Conservation (phyloP, 2,888 invertebrate genomes). For the Emmelina monodactyla region DNA sequence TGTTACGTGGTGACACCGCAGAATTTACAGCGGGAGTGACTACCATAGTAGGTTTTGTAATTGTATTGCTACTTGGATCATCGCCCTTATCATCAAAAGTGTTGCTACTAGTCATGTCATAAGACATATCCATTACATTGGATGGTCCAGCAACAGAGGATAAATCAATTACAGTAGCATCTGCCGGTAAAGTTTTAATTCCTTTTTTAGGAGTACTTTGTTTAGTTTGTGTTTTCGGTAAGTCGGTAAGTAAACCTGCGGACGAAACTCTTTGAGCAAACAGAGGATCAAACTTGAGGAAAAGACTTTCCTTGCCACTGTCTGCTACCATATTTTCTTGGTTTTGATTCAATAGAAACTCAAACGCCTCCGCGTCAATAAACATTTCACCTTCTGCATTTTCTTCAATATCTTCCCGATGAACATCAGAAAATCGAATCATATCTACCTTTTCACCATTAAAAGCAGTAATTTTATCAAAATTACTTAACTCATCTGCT, state of each 20-base stretch:
- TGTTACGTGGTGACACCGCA: slow-evolving; percentile 33
- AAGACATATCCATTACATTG: slow-evolving; percentile 22
- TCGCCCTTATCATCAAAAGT: slow-evolving; percentile 22
- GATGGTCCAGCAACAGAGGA: slow-evolving; percentile 28
- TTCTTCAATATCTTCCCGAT: slow-evolving; percentile 27
- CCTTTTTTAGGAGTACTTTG: slow-evolving; percentile 37
- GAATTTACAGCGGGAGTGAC: slow-evolving; percentile 51
- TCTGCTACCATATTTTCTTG: slow-evolving; percentile 37
- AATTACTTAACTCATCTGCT: slow-evolving; percentile 27
- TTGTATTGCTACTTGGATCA: slow-evolving; percentile 33
- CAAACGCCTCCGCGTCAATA: slow-evolving; percentile 54
- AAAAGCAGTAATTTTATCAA: slow-evolving; percentile 25
- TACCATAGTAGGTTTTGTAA: slow-evolving; percentile 52
- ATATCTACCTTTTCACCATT: slow-evolving; percentile 27
- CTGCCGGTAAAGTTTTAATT: background rate
- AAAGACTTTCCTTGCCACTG: slow-evolving; percentile 56
- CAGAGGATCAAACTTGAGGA: slow-evolving; percentile 54
- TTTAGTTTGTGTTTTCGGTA: slow-evolving; percentile 31
- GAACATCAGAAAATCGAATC: slow-evolving; percentile 34
- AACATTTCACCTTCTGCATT: slow-evolving; percentile 41
- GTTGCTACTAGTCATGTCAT: slow-evolving; percentile 19
- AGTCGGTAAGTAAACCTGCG: slow-evolving; percentile 35
- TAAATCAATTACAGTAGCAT: slow-evolving; percentile 7
- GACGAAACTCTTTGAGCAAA: slow-evolving; percentile 47
- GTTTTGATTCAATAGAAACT: slow-evolving; percentile 51